Evolutionary conservation across 1,140 invertebrate species (phyloP).

Genomic region (Colletes gigas): DNA sequence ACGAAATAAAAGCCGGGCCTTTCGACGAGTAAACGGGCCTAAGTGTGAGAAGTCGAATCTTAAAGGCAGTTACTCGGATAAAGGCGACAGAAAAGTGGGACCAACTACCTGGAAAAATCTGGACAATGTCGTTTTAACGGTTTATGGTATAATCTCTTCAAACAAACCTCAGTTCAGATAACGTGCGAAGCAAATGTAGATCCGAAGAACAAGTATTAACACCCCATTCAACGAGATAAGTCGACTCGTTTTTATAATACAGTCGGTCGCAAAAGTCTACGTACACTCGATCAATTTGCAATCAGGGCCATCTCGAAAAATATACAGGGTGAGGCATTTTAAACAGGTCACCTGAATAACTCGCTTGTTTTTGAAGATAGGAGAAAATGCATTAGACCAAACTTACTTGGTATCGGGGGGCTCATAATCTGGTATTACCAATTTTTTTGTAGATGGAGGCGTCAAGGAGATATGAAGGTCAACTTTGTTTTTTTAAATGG

Average conservation of each 20-base stretch:
- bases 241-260: no score
- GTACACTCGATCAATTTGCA: background rate
- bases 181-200: background rate
- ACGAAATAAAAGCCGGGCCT: constrained; percentile 53
- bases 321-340: no score
- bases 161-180: background rate
- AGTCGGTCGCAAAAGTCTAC: no score
- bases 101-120: constrained; percentile 24
- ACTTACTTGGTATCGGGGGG: no score
- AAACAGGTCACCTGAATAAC: no score
- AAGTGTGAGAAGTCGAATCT: constrained; percentile 42
- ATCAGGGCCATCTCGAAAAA: no score
- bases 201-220: background rate
- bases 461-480: no score
- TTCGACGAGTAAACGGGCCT: constrained; percentile 3
- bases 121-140: constrained; percentile 10
- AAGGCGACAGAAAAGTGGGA: background rate
- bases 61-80: constrained; percentile 11
- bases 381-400: no score
- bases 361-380: no score
- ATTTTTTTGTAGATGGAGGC: no score
- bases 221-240: background rate
- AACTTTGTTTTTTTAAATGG: no score
- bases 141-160: constrained; percentile 2
- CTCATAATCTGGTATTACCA: no score